Conservation (phyloP, 2,888 invertebrate genomes). For the Ametastegia equiseti region DNA sequence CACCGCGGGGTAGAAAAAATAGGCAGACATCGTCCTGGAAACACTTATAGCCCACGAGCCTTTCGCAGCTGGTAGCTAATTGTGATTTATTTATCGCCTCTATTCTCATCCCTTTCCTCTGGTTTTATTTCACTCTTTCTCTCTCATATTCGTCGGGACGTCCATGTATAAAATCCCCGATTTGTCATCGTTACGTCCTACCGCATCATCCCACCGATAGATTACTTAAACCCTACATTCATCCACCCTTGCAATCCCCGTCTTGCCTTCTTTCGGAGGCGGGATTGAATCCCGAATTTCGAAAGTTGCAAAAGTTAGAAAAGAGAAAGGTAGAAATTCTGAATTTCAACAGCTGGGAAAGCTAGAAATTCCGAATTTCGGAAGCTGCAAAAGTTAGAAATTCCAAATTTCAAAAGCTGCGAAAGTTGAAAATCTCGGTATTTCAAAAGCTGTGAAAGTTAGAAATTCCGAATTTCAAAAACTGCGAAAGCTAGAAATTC, state of each 20-base stretch:
- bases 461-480: too few relatives aligned
- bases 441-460: too few relatives aligned
- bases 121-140: background rate
- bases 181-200: constrained; percentile 34
- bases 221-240: constrained; percentile 36
- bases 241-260: constrained; percentile 36
- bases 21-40: constrained; percentile 18
- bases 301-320: too few relatives aligned
- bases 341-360: too few relatives aligned
- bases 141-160: constrained; percentile 33
- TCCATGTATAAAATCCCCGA: constrained; percentile 45
- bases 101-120: background rate
- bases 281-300: too few relatives aligned
- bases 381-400: too few relatives aligned
- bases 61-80: constrained; percentile 39
- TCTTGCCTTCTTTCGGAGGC: too few relatives aligned
- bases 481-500: too few relatives aligned
- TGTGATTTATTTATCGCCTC: constrained; percentile 39
- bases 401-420: too few relatives aligned
- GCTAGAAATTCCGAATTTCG: too few relatives aligned
- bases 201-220: constrained; percentile 36
- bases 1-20: constrained; percentile 7
- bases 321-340: too few relatives aligned
- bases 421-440: too few relatives aligned
- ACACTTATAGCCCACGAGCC: constrained; percentile 35